Evolutionary conservation across 2,888 invertebrate genomes (phyloP).

Genomic region (Megalurothrips usitatus): DNA sequence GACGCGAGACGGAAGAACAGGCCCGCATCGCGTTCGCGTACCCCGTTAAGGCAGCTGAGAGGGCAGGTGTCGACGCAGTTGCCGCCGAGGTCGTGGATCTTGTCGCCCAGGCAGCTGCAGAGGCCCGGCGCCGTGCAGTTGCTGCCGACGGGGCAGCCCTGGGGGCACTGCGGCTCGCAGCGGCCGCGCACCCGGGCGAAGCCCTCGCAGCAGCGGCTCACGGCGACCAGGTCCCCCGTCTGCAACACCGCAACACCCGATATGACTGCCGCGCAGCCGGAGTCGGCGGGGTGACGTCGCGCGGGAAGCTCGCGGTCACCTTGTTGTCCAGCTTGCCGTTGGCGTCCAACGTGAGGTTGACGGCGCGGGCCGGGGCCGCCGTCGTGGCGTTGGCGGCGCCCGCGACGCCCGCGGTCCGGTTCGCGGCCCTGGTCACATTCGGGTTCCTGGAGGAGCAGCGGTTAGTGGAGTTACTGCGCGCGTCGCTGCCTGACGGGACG

Average conservation of each 20-base stretch:
- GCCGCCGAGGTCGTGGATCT: constrained; percentile 53
- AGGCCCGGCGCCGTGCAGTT: constrained; percentile 60
- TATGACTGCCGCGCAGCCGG: too few species aligned
- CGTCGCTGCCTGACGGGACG: background rate
- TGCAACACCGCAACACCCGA: background rate
- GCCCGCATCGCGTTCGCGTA: too few species aligned
- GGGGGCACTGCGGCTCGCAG: constrained; percentile 62
- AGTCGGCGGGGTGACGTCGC: too few species aligned
- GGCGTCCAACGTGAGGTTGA: background rate
- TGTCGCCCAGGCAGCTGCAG: constrained; percentile 61
- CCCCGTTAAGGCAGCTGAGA: constrained; percentile 62
- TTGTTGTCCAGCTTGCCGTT: background rate
- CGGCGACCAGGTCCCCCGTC: background rate
- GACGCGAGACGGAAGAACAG: too few species aligned
- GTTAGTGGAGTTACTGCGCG: background rate
- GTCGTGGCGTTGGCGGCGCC: background rate
- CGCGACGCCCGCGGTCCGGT: background rate
- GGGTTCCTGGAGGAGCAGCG: background rate
- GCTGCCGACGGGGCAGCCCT: constrained; percentile 61
- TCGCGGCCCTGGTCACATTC: background rate
- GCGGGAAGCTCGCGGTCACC: background rate
- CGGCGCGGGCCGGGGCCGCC: background rate
- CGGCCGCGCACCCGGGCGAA: constrained; percentile 43
- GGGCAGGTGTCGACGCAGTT: constrained; percentile 64
- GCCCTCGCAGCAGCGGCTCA: constrained; percentile 12